Base-by-base conservation (phyloP, 2,797 vertebrate species). In the Toxotes lorentzi region DNA sequence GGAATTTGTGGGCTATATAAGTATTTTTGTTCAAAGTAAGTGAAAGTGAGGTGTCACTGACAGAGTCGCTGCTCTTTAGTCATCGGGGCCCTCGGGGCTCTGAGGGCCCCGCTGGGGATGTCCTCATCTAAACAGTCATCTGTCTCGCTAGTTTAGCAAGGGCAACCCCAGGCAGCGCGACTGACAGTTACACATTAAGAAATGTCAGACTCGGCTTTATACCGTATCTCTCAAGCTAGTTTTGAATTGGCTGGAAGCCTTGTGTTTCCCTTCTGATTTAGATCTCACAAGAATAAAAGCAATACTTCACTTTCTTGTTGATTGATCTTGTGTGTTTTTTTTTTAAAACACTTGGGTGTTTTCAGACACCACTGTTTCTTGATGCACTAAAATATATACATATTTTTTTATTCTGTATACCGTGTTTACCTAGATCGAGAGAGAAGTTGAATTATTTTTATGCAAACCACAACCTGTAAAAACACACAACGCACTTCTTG, bases 81-180 rank as follows among this genome's bases (percentile, higher is more conserved):
- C 90, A 89, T 70, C 12, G 27, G 27, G 81, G 41, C 84, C 86
- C 76, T 76, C 21, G 53, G 77, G 88, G 84, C 64, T 76, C 83
- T 79, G 48, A n/a, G 73, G 79, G 78, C 79, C 82, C 85, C 73
- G 24, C 81, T 76, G 81, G 91, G 86, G 86, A 82, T 81, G 84
- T 91, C 86, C 79, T 92, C 89, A 89, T 90, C 83, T 85, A 87
- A 93, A 91, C 89, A 89, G 83, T 92, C 92, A 91, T 94, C 89
- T 91, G 88, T 94, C 89, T 93, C 89, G 56, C 86, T 88, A 82
- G 86, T 90, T 92, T 82, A 87, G 85, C 82, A 78, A 86, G 80
- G 87, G 88, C 79, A 88, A 85, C 88, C 86, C 76, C 86, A 75
- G 85, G 86, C 86, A 77, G 72, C 81, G 64, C 50, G 27, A 76